A percentile compares a stretch with the other conserved stretches of the same genome.
Conservation (phyloP, 1,140 invertebrate genomes). For the Nasonia vitripennis region DNA sequence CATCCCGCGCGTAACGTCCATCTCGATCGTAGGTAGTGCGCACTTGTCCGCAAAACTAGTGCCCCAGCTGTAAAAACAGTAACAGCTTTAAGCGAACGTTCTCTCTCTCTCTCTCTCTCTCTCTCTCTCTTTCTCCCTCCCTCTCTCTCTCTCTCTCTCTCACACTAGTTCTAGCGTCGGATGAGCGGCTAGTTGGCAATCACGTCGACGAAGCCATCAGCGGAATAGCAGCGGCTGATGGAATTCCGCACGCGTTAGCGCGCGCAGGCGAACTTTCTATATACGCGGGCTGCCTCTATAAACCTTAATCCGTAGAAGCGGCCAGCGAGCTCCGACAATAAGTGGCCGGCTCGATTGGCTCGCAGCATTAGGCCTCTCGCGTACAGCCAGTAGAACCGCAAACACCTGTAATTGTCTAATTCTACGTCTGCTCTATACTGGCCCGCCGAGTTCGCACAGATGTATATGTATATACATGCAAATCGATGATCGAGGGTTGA, state of each 20-base stretch:
- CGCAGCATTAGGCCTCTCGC: background rate
- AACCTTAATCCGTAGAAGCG: background rate
- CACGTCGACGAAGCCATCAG: background rate
- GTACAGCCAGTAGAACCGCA: background rate
- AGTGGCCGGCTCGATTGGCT: background rate
- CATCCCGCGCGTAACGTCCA: background rate
- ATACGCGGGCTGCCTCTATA: background rate
- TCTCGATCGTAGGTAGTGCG: background rate
- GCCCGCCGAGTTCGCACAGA: background rate
- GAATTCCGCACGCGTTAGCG: background rate
- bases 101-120: too few relatives aligned
- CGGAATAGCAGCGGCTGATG: background rate
- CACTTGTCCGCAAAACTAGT: too few relatives aligned
- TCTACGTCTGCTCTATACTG: background rate
- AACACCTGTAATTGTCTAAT: slow-evolving; percentile 10
- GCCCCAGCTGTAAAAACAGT: too few relatives aligned
- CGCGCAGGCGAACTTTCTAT: background rate
- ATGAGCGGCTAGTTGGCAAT: background rate
- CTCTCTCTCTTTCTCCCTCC: too few relatives aligned
- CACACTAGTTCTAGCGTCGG: too few relatives aligned
- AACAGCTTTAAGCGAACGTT: too few relatives aligned
- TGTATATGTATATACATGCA: slow-evolving; percentile 21
- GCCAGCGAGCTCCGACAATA: background rate
- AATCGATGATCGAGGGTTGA: slow-evolving; percentile 3
- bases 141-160: too few relatives aligned